Evolutionary conservation across 2,113 vertebrate genomes (phyloP).

Genomic region (Isichthys henryi): DNA sequence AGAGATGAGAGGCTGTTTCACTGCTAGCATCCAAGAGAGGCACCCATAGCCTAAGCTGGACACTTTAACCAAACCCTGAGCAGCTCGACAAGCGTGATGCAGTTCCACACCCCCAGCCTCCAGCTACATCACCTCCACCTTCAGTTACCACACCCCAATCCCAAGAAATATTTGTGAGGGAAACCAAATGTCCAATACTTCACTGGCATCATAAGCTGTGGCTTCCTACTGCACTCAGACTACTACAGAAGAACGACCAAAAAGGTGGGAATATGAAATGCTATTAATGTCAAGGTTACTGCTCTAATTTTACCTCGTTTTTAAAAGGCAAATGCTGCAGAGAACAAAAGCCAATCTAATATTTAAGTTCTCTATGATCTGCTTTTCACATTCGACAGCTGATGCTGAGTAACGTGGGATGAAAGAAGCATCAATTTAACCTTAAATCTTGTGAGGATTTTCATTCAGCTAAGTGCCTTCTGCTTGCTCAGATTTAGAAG

Average conservation of each 20-base stretch:
- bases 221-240: neutral
- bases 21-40: neutral
- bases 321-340: neutral
- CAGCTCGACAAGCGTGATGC: neutral
- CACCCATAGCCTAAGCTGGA: neutral
- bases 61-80: neutral
- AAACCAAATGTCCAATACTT: neutral
- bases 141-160: neutral
- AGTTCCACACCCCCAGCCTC: neutral
- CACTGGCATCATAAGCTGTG: neutral
- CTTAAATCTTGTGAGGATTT: neutral
- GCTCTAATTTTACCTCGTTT: neutral
- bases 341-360: neutral
- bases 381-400: neutral
- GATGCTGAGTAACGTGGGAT: neutral
- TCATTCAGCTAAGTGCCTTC: neutral
- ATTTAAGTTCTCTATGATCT: neutral
- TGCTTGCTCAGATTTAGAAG: neutral
- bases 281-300: neutral
- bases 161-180: neutral
- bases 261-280: neutral
- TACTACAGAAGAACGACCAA: neutral
- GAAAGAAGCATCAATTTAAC: neutral
- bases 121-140: neutral
- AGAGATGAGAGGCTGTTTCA: neutral